These are phyloP conservation scores for Callocephalon fimbriatum DNA, from an alignment of 2,113 vertebrate genomes.

Conservation along the genomic window DNA sequence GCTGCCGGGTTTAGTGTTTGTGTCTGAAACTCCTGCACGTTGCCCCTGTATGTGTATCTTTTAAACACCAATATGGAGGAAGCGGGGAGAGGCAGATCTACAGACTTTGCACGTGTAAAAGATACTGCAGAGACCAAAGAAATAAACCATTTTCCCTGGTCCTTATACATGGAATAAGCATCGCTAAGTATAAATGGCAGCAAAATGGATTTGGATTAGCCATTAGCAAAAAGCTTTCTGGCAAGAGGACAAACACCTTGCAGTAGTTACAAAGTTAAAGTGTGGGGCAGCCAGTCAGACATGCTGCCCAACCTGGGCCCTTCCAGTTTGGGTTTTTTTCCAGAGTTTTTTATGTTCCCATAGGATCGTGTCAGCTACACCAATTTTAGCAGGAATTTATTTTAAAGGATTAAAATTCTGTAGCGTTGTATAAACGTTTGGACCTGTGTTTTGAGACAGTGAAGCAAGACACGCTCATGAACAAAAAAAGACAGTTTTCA, in stretches of 20 bases:
- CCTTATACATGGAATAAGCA: neutral
- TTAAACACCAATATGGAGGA: neutral
- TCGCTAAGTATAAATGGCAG: neutral
- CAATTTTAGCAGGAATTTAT: neutral
- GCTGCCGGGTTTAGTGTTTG: fast-evolving
- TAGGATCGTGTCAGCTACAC: neutral
- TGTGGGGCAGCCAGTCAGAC: neutral
- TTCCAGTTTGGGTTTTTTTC: neutral
- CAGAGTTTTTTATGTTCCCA: fast-evolving
- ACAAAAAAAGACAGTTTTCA: neutral
- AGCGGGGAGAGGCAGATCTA: neutral
- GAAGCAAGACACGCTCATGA: neutral
- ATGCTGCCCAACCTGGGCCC: fast-evolving
- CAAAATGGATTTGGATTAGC: neutral
- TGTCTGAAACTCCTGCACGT: neutral
- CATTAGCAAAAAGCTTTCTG: neutral
- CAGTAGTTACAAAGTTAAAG: neutral
- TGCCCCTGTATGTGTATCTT: fast-evolving
- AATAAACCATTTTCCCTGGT: neutral
- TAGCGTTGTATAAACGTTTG: neutral
- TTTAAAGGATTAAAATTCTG: neutral
- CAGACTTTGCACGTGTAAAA: fast-evolving
- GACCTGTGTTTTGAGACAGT: neutral
- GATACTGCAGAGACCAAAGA: neutral
- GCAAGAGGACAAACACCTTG: neutral